Conservation (phyloP, 2,113 vertebrate genomes). For the Spermophilus dauricus region DNA sequence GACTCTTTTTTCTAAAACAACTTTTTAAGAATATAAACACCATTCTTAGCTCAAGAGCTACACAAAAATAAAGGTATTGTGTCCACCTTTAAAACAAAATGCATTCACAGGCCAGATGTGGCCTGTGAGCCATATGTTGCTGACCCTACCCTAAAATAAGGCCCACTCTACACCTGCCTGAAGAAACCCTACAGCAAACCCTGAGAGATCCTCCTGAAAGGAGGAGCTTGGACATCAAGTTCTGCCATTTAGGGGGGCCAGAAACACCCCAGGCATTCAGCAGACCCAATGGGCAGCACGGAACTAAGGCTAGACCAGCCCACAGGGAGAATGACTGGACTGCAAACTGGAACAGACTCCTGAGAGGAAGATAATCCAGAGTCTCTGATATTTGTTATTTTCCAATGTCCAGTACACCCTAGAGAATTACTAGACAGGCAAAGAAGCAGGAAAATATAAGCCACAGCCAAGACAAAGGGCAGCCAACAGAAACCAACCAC, state of each 20-base stretch:
- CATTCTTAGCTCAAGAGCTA: not conserved
- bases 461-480: not conserved
- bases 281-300: not conserved
- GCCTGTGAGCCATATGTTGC: not conserved
- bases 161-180: too few species aligned
- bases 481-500: not conserved
- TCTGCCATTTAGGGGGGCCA: not conserved
- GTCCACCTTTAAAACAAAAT: too few species aligned
- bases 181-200: not conserved
- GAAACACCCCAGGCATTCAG: not conserved
- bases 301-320: not conserved
- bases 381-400: too few species aligned
- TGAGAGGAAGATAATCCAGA: not conserved
- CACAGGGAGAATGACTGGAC: not conserved
- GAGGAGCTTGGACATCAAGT: not conserved
- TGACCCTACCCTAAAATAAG: not conserved
- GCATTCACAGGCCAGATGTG: not conserved
- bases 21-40: not conserved
- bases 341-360: not conserved
- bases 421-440: not conserved
- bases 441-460: not conserved
- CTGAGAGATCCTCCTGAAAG: not conserved
- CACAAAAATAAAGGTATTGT: not conserved
- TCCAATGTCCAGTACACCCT: too few species aligned
- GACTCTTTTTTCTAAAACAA: not conserved